Conservation (phyloP, 2,113 vertebrate species). For the Xenus cinereus region DNA sequence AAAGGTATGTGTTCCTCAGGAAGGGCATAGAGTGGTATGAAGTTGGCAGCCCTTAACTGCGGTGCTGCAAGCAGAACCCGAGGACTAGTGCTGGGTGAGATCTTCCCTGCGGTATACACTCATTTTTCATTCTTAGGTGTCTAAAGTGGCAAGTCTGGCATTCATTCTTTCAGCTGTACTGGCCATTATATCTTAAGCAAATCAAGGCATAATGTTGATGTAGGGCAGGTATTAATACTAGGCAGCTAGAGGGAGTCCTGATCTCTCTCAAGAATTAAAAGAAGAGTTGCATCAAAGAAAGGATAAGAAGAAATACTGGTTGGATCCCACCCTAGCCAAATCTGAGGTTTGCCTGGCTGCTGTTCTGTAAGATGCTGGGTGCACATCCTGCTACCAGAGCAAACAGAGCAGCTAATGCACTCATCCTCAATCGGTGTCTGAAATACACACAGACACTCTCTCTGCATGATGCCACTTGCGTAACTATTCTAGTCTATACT, state of each 20-base stretch:
- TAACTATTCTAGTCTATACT: background rate
- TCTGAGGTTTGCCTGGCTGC: background rate
- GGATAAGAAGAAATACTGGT: background rate
- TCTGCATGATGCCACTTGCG: background rate
- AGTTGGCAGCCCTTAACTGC: background rate
- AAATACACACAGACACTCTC: background rate
- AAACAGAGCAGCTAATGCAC: background rate
- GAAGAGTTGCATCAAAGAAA: background rate
- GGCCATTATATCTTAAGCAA: background rate
- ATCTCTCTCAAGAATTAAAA: background rate
- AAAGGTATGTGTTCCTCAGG: background rate
- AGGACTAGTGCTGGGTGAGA: background rate
- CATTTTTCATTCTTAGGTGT: background rate
- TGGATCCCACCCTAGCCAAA: background rate
- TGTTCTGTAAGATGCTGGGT: background rate
- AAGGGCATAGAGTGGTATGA: background rate
- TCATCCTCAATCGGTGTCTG: background rate
- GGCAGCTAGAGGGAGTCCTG: background rate
- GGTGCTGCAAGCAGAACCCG: background rate
- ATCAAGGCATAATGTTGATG: background rate
- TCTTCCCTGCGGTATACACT: background rate
- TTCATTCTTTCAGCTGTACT: background rate
- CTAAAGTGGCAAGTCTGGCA: background rate
- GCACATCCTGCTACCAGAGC: fast-evolving
- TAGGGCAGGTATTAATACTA: background rate